phyloP scores from a whole-genome alignment of 2,888 invertebrate genomes.

The Rotaria macrura region DNA sequence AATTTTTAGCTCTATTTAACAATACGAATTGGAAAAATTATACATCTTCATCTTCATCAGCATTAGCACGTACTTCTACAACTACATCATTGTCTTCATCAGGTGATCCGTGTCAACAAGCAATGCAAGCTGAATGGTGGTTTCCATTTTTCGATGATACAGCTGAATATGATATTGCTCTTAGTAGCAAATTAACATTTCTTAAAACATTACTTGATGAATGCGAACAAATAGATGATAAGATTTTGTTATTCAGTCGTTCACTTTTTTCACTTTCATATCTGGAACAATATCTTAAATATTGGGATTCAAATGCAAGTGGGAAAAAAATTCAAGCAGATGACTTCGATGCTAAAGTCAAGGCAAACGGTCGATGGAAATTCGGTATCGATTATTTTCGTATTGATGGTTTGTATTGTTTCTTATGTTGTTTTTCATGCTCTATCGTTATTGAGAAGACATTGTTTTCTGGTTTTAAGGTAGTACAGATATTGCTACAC shows the following conservation, averaged over 20 bases:
- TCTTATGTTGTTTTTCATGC: too few relatives aligned
- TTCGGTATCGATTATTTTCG: slow-evolving; percentile 50
- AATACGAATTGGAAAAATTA: background rate
- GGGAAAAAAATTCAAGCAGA: background rate
- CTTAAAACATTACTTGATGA: background rate
- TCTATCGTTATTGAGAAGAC: too few relatives aligned
- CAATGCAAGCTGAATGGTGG: background rate
- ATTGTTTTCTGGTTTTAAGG: slow-evolving; percentile 50
- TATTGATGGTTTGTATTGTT: slow-evolving; percentile 59
- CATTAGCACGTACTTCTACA: background rate
- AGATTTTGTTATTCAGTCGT: background rate
- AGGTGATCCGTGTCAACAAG: background rate
- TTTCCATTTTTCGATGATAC: background rate
- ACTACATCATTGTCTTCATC: background rate
- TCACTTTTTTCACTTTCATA: slow-evolving; percentile 4
- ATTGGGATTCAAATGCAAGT: background rate
- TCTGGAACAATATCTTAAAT: slow-evolving; percentile 12
- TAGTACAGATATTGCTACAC: slow-evolving; percentile 70
- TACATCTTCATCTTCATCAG: background rate
- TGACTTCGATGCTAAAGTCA: slow-evolving; percentile 32
- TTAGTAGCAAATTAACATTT: background rate
- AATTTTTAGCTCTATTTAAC: background rate
- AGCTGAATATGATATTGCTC: background rate
- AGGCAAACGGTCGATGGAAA: slow-evolving; percentile 50
- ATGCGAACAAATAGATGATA: background rate